A percentile compares a stretch with the other conserved stretches of the same genome.
phyloP scores from a whole-genome alignment of 2,113 vertebrate genomes.

The Heptranchias perlo region DNA sequence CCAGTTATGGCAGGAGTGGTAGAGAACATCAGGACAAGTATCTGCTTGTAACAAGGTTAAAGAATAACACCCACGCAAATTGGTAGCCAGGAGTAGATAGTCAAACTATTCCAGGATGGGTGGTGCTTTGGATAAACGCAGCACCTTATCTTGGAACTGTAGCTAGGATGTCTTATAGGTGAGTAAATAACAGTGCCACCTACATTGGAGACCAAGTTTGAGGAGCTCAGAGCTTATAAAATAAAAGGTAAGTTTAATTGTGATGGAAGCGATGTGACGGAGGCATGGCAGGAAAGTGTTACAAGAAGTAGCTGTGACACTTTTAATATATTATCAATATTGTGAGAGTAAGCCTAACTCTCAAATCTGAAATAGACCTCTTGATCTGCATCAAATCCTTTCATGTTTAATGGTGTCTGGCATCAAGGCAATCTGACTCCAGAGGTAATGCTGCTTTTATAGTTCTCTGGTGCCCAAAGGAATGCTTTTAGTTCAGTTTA shows the following conservation, averaged over 20 bases:
- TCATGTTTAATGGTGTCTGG: background rate
- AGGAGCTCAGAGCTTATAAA: background rate
- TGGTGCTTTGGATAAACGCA: background rate
- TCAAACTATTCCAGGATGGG: background rate
- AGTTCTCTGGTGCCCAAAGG: background rate
- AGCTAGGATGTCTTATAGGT: background rate
- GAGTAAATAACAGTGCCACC: background rate
- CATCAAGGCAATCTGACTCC: background rate
- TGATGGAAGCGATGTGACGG: background rate
- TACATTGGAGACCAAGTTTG: background rate
- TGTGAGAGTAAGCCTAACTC: background rate
- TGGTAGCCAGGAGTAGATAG: background rate
- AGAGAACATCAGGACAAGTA: background rate
- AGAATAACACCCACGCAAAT: background rate
- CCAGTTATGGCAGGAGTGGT: background rate
- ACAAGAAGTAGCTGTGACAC: background rate
- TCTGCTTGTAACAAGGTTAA: background rate
- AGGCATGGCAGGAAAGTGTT: background rate
- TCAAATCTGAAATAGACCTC: background rate
- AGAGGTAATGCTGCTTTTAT: background rate
- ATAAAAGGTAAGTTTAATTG: background rate
- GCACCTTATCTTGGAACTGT: background rate
- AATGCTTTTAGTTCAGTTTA: background rate
- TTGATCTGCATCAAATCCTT: background rate
- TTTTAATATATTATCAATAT: background rate